These are phyloP conservation scores for Sylvia atricapilla DNA, from an alignment of 2,113 vertebrate genomes.

Conservation along the genomic window DNA sequence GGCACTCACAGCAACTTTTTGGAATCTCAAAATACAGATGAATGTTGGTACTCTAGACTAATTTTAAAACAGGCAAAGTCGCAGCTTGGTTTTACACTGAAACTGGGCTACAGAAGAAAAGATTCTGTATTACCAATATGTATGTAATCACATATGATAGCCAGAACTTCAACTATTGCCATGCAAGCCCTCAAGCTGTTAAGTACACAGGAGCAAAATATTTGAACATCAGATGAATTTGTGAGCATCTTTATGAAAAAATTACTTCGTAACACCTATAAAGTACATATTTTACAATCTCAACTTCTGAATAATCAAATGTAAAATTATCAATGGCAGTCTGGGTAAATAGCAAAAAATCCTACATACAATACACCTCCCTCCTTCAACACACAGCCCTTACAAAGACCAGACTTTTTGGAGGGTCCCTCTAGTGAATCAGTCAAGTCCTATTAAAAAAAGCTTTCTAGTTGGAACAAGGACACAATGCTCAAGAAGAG, in stretches of 20 bases:
- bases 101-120: background rate
- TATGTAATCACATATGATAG: accelerated
- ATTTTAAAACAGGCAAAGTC: background rate
- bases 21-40: background rate
- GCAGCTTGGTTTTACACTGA: background rate
- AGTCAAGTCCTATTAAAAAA: background rate
- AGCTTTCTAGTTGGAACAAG: background rate
- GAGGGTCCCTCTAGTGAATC: background rate
- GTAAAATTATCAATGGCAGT: background rate
- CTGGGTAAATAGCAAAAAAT: background rate
- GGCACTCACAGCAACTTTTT: background rate
- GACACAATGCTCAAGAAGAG: background rate
- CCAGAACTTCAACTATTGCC: background rate
- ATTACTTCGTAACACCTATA: background rate
- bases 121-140: background rate
- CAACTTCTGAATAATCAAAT: background rate
- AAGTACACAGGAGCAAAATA: background rate
- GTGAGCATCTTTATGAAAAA: background rate
- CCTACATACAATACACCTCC: accelerated
- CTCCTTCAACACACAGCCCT: background rate
- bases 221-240: background rate
- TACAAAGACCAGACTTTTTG: background rate
- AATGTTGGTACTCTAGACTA: background rate
- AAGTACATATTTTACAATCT: background rate
- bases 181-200: background rate